These are phyloP conservation scores for Epinephelus fuscoguttatus DNA, from an alignment of 2,113 vertebrate species.

Conservation along the genomic window DNA sequence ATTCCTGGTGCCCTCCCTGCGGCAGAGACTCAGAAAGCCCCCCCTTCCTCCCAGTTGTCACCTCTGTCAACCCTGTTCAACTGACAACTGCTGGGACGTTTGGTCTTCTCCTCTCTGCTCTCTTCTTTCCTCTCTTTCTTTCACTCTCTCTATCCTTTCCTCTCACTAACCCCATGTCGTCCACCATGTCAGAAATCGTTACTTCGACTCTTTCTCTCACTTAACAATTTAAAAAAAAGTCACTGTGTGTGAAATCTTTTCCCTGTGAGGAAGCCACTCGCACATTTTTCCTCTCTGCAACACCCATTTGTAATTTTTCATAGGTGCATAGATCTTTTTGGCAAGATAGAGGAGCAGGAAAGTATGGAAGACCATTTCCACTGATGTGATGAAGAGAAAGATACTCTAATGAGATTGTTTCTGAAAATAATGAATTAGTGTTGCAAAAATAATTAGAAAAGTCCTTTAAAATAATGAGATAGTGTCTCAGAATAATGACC, in stretches of 20 bases:
- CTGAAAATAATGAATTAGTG: too few relatives aligned
- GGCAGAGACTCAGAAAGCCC: constrained; percentile 78
- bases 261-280: constrained; percentile 51
- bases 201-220: constrained; percentile 45
- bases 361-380: not conserved
- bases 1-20: constrained; percentile 80
- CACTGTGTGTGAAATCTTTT: constrained; percentile 58
- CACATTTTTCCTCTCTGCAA: constrained; percentile 35
- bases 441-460: too few relatives aligned
- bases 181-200: constrained; percentile 27
- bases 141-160: constrained; percentile 30
- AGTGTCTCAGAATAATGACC: too few relatives aligned
- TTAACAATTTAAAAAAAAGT: constrained; percentile 19
- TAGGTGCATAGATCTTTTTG: constrained; percentile 36
- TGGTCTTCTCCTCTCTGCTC: constrained; percentile 70
- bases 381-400: too few relatives aligned
- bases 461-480: too few relatives aligned
- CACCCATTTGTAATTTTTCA: constrained; percentile 48
- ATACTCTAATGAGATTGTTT: too few relatives aligned
- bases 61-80: constrained; percentile 69
- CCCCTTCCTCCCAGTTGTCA: constrained; percentile 59
- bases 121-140: constrained; percentile 12
- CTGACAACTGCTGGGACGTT: constrained; percentile 79
- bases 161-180: constrained; percentile 66
- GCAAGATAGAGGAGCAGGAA: constrained; percentile 8